phyloP scores from a whole-genome alignment of 2,888 invertebrate genomes.

The Nudaria mundana region DNA sequence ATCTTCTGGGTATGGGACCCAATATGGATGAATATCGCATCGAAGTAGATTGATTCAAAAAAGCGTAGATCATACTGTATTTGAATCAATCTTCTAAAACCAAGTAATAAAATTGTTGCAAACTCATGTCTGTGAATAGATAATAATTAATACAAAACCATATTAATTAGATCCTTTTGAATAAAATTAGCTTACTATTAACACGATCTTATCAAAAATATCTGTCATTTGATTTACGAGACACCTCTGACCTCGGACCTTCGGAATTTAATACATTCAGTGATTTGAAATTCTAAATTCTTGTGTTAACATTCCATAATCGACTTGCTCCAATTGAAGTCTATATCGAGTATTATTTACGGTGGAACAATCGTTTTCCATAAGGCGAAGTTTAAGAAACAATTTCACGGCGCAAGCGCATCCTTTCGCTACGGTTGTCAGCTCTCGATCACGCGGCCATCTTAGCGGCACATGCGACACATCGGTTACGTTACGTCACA shows the following conservation, averaged over 20 bases:
- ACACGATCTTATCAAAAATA: conserved; percentile 22
- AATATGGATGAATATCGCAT: too few relatives aligned
- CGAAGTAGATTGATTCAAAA: too few relatives aligned
- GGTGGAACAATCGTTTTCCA: conserved; percentile 17
- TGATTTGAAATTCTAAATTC: conserved; percentile 34
- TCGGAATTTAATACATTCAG: conserved; percentile 30
- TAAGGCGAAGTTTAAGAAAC: conserved; percentile 55
- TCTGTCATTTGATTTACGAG: conserved; percentile 28
- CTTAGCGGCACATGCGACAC: conserved; percentile 60
- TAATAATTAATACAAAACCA: background rate
- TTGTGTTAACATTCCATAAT: conserved; percentile 26
- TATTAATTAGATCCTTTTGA: background rate
- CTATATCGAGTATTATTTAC: conserved; percentile 3
- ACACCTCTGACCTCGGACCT: conserved; percentile 29
- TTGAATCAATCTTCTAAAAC: too few relatives aligned
- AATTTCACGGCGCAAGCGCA: conserved; percentile 73
- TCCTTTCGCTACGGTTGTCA: conserved; percentile 76
- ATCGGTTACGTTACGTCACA: conserved; percentile 71
- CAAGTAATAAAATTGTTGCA: too few relatives aligned
- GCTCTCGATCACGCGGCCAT: conserved; percentile 63
- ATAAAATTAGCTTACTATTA: background rate
- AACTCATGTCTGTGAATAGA: too few relatives aligned
- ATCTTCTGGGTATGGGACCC: too few relatives aligned
- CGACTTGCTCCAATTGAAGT: conserved; percentile 16
- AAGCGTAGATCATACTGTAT: too few relatives aligned